Base-by-base conservation (phyloP, 2,113 vertebrate species). In the Romanogobio albipinnatus region DNA sequence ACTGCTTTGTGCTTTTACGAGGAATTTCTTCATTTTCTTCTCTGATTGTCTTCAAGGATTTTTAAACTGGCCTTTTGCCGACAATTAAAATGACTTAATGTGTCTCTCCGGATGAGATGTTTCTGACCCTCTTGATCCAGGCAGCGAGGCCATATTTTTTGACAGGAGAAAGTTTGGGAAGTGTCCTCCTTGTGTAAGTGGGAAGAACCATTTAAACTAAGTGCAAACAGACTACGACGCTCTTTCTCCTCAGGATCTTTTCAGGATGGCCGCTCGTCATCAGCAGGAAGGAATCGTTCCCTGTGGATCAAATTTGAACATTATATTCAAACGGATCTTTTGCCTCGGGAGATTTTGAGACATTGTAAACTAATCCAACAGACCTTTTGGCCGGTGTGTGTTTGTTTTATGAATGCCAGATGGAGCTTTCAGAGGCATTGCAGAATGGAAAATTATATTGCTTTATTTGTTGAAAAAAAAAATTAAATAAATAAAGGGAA, bases 371-470 rank as follows among this genome's bases (percentile, higher is more conserved):
- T 15, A 80, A 39, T 22, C 56, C 74, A 66, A 26, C 49, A 71
- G 71, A 79, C 47, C 17, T 49, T 68, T 64, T 24, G 75, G 22
- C 74, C 0, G 0, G 2, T 47, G 51, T 19, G 29, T 45, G 77
- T n/a, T 77, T 86, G 58, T 86, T 62, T 79, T 85, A 80, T 64
- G 58, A 64, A 47, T 39, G 59, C 79, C 76, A 81, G 76, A 84
- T 51, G 61, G 80, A 47, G 49, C 22, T 62, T 73, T 81, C 59
- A 81, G 79, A 85, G 81, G 58, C 62, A 82, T 82, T 64, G 68
- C 49, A 45, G 58, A 58, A 80, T 81, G 85, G 78, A 53, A 58
- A 82, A 66, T 70, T 19, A 24, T 49, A 33, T 70, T 75, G 59
- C 15, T 68, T 81, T 66, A 53, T 81, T 81, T 68, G 61, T 68